These are phyloP conservation scores for Amblyornis subalaris DNA, from an alignment of 2,113 vertebrate genomes.

Conservation along the genomic window DNA sequence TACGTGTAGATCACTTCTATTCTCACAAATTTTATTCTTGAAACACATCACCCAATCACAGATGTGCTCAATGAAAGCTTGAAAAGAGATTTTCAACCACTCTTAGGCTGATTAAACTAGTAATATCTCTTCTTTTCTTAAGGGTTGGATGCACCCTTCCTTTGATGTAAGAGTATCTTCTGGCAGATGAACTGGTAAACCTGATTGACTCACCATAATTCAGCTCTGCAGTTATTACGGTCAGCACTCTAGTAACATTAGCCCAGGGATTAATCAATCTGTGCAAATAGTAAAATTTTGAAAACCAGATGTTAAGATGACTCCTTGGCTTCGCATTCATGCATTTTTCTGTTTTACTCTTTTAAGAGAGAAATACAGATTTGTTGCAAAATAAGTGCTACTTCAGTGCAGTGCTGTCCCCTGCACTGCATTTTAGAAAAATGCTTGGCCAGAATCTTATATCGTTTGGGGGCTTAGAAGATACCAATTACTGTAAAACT, in stretches of 20 bases:
- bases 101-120: background rate
- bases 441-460: background rate
- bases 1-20: rapidly evolving
- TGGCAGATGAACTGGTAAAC: background rate
- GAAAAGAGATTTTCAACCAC: background rate
- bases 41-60: background rate
- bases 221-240: background rate
- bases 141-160: background rate
- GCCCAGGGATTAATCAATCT: background rate
- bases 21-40: background rate
- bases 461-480: background rate
- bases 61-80: background rate
- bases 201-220: background rate
- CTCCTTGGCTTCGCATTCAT: background rate
- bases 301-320: background rate
- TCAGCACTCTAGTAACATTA: background rate
- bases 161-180: background rate
- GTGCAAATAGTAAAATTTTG: background rate
- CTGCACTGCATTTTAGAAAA: background rate
- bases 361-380: background rate
- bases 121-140: background rate
- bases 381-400: background rate
- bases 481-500: background rate
- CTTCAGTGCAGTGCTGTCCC: background rate
- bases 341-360: background rate